These are phyloP conservation scores for Corythoichthys haematopterus DNA, from an alignment of 2,113 vertebrate species.

Conservation along the genomic window DNA sequence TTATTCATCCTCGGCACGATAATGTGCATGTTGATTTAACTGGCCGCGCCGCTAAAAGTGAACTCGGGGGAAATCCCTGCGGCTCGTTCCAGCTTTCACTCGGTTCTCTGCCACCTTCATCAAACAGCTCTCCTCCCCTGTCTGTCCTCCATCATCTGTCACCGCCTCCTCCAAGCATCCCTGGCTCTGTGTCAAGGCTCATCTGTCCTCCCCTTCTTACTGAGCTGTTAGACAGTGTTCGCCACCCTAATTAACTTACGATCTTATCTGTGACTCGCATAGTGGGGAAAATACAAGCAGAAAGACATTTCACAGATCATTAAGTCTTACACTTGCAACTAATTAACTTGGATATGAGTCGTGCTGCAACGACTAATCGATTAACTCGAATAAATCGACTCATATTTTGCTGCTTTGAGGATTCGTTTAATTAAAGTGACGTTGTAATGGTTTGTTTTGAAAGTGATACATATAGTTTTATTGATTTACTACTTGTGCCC, in stretches of 20 bases:
- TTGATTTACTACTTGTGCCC: no score
- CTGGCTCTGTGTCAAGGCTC: conserved; percentile 70
- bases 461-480: no score
- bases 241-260: conserved; percentile 72
- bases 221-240: conserved; percentile 65
- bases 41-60: conserved; percentile 15
- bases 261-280: conserved; percentile 59
- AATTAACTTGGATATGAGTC: background rate
- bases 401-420: no score
- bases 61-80: conserved; percentile 36
- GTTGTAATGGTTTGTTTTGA: no score
- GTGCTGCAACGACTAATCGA: no score
- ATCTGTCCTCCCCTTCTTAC: conserved; percentile 62
- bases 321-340: background rate
- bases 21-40: conserved; percentile 23
- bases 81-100: conserved; percentile 20
- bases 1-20: conserved; percentile 22
- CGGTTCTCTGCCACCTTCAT: conserved; percentile 25
- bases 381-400: no score
- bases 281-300: conserved; percentile 7
- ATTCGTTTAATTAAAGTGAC: no score
- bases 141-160: conserved; percentile 61
- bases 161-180: conserved; percentile 54
- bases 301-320: background rate
- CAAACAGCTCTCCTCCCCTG: conserved; percentile 56